These are phyloP conservation scores for Notospermus geniculatus DNA, from an alignment of 1,140 invertebrate genomes.

Conservation along the genomic window DNA sequence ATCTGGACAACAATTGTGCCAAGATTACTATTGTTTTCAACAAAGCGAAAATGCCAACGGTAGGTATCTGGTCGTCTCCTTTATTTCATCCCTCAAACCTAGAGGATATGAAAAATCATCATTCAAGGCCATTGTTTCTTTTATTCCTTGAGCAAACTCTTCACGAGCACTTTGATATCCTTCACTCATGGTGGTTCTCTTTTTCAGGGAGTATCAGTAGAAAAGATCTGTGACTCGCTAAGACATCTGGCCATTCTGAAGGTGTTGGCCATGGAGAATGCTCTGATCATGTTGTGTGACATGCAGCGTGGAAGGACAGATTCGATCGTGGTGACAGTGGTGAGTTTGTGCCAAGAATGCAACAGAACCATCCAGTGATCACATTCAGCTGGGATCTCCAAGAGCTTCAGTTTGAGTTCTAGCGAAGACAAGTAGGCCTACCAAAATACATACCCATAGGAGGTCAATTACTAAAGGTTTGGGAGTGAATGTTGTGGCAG, in stretches of 20 bases:
- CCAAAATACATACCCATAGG: background rate
- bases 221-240: slow-evolving; percentile 68
- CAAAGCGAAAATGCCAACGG: slow-evolving; percentile 58
- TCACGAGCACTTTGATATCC: background rate
- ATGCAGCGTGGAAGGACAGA: slow-evolving; percentile 75
- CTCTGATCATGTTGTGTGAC: slow-evolving; percentile 68
- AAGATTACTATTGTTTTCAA: slow-evolving; percentile 72
- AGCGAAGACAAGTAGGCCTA: background rate
- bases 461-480: background rate
- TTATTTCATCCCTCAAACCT: background rate
- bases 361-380: background rate
- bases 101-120: too few species aligned
- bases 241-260: slow-evolving; percentile 53
- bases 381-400: background rate
- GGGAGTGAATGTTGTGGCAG: background rate
- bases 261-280: slow-evolving; percentile 30
- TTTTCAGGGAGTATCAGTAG: slow-evolving; percentile 67
- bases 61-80: slow-evolving; percentile 33
- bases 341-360: slow-evolving; percentile 63
- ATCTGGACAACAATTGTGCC: slow-evolving; percentile 70
- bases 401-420: background rate
- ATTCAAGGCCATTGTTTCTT: background rate
- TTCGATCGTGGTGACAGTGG: slow-evolving; percentile 82
- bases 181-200: slow-evolving; percentile 7
- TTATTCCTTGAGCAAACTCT: background rate